Evolutionary conservation across 1,140 invertebrate species (phyloP).

Genomic region (Dreissena polymorpha): DNA sequence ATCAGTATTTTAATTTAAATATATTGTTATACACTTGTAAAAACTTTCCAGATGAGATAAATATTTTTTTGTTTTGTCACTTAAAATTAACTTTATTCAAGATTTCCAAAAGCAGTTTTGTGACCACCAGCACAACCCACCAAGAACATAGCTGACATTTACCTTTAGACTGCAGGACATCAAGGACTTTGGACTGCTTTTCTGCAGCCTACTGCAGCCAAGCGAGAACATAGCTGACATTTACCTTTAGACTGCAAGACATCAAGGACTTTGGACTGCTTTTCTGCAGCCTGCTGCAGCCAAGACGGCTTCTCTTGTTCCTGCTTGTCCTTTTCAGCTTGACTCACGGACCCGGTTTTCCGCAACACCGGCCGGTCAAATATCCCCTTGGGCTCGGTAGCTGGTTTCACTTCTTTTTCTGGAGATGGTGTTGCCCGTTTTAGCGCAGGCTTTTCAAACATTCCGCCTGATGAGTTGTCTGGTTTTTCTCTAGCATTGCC

Average conservation of each 20-base stretch:
- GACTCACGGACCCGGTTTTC: constrained; percentile 20
- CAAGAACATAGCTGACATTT: neutral
- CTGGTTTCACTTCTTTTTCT: constrained; percentile 38
- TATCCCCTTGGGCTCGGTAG: constrained; percentile 39
- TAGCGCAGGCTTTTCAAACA: constrained; percentile 47
- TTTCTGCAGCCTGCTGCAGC: constrained; percentile 39
- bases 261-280: constrained; percentile 30
- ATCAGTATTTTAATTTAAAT: too few relatives aligned
- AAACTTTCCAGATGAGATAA: too few relatives aligned
- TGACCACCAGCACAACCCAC: too few relatives aligned
- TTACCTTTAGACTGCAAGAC: constrained; percentile 42
- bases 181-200: constrained; percentile 37
- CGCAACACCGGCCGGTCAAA: constrained; percentile 40
- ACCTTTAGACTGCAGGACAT: constrained; percentile 41
- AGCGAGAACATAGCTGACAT: too few relatives aligned
- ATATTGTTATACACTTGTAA: too few relatives aligned
- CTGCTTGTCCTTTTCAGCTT: constrained; percentile 9
- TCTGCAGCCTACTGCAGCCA: constrained; percentile 43
- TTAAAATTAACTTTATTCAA: too few relatives aligned
- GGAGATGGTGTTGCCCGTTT: constrained; percentile 46
- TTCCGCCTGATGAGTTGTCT: constrained; percentile 4
- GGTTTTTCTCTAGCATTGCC: neutral
- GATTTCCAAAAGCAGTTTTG: too few relatives aligned
- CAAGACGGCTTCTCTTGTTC: constrained; percentile 28
- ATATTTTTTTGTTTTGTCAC: too few relatives aligned